Conservation (phyloP, 2,113 vertebrate genomes). For the Neogobius melanostomus region DNA sequence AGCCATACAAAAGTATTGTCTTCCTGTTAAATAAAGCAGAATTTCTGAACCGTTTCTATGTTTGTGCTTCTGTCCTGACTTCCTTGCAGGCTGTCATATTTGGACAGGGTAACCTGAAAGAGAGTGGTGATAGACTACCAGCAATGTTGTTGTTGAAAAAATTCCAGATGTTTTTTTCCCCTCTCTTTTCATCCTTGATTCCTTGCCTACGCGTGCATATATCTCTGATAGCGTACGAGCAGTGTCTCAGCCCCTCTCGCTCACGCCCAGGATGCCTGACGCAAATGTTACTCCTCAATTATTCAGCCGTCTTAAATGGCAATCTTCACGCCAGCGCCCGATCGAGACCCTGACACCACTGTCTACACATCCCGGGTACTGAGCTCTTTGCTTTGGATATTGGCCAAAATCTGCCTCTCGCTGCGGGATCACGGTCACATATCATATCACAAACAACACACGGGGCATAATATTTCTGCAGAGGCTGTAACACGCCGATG, state of each 20-base stretch:
- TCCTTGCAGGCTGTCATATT: too few species aligned
- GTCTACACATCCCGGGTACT: neutral
- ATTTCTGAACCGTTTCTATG: too few species aligned
- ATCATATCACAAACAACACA: conserved; percentile 22
- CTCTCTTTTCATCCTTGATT: neutral
- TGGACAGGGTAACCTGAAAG: too few species aligned
- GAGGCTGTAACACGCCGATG: conserved; percentile 23
- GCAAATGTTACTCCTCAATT: conserved; percentile 80
- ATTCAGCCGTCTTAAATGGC: conserved; percentile 79
- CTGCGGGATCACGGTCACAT: conserved; percentile 14
- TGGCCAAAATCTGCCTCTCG: conserved; percentile 4
- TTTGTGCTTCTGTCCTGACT: too few species aligned
- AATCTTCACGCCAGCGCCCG: conserved; percentile 54
- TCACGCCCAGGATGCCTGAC: conserved; percentile 47
- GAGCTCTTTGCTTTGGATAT: neutral
- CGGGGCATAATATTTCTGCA: conserved; percentile 50
- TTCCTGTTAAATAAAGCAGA: too few species aligned
- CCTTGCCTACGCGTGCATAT: conserved; percentile 30
- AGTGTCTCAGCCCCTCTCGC: conserved; percentile 17
- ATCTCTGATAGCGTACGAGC: conserved; percentile 32
- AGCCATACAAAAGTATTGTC: too few species aligned
- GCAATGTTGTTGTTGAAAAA: too few species aligned
- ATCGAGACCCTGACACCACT: conserved; percentile 17
- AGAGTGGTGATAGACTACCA: too few species aligned
- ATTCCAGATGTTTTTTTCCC: too few species aligned